These are phyloP conservation scores for Dissostichus mawsoni DNA, from an alignment of 2,113 vertebrate species.

Conservation along the genomic window DNA sequence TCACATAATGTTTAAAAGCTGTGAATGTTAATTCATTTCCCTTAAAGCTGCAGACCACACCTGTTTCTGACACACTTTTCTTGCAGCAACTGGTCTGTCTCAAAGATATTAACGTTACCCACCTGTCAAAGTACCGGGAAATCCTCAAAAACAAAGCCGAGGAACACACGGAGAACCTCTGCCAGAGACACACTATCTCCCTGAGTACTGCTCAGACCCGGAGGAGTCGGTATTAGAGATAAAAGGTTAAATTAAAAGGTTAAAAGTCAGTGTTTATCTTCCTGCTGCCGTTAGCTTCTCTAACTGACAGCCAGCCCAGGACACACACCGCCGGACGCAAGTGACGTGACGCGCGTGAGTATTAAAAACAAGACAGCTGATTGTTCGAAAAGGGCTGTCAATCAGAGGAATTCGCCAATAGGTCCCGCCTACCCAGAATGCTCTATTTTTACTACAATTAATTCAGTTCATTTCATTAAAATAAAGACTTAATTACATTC, in stretches of 20 bases:
- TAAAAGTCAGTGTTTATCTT: neutral
- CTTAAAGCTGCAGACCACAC: neutral
- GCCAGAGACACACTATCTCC: neutral
- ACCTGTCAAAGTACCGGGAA: constrained; percentile 49
- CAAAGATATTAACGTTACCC: constrained; percentile 19
- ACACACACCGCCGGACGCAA: neutral
- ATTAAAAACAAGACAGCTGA: neutral
- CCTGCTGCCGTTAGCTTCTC: neutral
- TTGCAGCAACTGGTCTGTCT: constrained; percentile 9
- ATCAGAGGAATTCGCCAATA: neutral
- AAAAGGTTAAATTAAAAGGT: neutral
- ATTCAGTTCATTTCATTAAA: neutral
- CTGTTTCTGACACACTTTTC: neutral
- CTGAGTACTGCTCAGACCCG: neutral
- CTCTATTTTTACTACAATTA: neutral
- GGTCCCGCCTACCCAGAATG: neutral
- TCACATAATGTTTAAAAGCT: neutral
- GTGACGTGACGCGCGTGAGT: neutral
- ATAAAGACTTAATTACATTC: neutral
- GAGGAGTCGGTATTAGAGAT: fast-evolving
- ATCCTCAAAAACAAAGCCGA: constrained; percentile 4
- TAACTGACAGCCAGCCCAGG: neutral
- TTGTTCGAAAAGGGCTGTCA: constrained; percentile 26
- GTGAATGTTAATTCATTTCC: neutral
- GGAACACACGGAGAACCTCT: neutral